phyloP scores from a whole-genome alignment of 2,113 vertebrate genomes.

The Cryptomyrus ogoouensis region DNA sequence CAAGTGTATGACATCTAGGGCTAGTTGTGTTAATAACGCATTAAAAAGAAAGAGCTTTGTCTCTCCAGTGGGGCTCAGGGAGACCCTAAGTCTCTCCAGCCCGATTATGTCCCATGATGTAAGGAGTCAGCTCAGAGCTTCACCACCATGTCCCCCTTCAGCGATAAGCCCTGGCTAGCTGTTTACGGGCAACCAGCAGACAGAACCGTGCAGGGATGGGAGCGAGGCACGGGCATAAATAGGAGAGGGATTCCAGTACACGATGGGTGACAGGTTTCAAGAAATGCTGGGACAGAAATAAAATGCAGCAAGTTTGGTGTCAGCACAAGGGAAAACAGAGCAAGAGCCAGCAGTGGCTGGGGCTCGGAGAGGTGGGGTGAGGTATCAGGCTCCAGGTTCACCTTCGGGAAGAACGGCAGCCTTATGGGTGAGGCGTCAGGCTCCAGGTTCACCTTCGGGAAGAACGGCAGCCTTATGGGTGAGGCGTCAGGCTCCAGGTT shows the following conservation, averaged over 20 bases:
- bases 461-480: no score
- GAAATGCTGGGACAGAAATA: background rate
- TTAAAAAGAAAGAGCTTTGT: background rate
- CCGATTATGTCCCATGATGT: background rate
- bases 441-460: no score
- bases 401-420: background rate
- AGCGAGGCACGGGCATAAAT: background rate
- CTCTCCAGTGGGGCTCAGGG: background rate
- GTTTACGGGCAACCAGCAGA: background rate
- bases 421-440: background rate
- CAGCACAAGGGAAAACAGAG: background rate
- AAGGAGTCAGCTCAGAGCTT: background rate
- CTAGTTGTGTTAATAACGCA: background rate
- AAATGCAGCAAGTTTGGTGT: background rate
- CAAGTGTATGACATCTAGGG: background rate
- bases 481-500: no score
- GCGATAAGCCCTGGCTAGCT: background rate
- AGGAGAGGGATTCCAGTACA: background rate
- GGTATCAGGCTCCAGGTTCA: background rate
- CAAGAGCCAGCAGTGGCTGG: background rate
- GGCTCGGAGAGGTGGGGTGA: background rate
- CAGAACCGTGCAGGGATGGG: background rate
- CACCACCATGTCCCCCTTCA: background rate
- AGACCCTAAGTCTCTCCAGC: background rate
- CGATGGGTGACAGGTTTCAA: background rate